Evolutionary conservation across 1,140 invertebrate genomes (phyloP).

Genomic region (Oppia nitens): DNA sequence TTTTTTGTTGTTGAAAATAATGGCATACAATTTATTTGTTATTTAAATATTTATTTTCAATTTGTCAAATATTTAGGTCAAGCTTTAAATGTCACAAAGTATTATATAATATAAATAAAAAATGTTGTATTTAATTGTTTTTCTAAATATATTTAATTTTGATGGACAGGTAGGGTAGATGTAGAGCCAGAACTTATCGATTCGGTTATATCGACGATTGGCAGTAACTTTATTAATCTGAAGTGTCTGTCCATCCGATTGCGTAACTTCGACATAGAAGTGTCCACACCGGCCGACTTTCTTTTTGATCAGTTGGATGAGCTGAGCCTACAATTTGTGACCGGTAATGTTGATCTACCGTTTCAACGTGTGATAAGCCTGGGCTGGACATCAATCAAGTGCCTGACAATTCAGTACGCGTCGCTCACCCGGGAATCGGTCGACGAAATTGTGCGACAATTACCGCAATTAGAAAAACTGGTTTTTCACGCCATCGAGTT

Average conservation of each 20-base stretch:
- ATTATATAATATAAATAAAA: no score
- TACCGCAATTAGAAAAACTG: constrained; percentile 7
- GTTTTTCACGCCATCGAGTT: constrained; percentile 6
- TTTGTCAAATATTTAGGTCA: no score
- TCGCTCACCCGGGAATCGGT: constrained; percentile 3
- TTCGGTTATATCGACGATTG: constrained; percentile 12
- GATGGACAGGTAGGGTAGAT: constrained; percentile 8
- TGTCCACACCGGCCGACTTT: constrained; percentile 6
- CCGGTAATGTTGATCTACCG: constrained; percentile 6
- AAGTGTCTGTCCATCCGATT: not conserved
- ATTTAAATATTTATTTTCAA: no score
- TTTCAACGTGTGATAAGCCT: constrained; percentile 7
- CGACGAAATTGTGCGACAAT: not conserved
- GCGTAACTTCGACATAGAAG: constrained; percentile 5
- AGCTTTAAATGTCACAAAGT: no score
- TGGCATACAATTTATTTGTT: no score
- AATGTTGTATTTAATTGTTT: not conserved
- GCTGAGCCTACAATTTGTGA: constrained; percentile 5
- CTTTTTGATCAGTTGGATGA: constrained; percentile 7
- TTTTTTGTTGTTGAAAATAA: no score
- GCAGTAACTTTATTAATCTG: constrained; percentile 10
- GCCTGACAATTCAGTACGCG: constrained; percentile 9
- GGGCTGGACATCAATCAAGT: constrained; percentile 4
- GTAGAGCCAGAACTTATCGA: constrained; percentile 10
- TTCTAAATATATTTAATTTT: not conserved